Evolutionary conservation across 2,888 invertebrate species (phyloP).

Genomic region (Nomada ferruginata): DNA sequence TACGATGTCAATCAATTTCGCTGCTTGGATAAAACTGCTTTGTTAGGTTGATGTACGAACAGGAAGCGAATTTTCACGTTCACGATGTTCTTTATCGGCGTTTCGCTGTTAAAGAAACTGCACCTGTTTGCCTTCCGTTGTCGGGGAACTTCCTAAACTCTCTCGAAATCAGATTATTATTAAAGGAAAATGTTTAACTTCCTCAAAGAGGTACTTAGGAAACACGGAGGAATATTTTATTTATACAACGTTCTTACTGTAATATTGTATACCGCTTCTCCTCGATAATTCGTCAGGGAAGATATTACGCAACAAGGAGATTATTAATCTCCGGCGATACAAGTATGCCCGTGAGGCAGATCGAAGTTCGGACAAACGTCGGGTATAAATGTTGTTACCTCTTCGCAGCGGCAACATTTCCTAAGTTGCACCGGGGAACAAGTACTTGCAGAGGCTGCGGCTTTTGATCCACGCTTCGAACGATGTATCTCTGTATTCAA

Average conservation of each 20-base stretch:
- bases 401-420: conserved; percentile 11
- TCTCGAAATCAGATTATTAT: neutral
- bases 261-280: neutral
- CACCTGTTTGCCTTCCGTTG: conserved; percentile 9
- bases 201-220: neutral
- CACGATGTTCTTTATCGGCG: neutral
- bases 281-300: neutral
- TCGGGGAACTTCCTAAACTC: neutral
- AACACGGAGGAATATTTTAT: conserved; percentile 2
- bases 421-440: neutral
- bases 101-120: neutral
- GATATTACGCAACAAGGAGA: neutral
- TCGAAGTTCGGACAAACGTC: conserved; percentile 27
- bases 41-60: conserved; percentile 9
- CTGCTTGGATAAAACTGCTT: conserved; percentile 8
- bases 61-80: neutral
- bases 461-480: neutral
- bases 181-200: conserved; percentile 4
- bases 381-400: conserved; percentile 21
- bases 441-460: neutral
- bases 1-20: conserved; percentile 26
- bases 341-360: neutral
- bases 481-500: neutral
- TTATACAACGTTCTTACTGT: neutral
- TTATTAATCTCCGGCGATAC: conserved; percentile 23